Conservation (phyloP, 2,797 vertebrate genomes). For the Silurus aristotelis region DNA sequence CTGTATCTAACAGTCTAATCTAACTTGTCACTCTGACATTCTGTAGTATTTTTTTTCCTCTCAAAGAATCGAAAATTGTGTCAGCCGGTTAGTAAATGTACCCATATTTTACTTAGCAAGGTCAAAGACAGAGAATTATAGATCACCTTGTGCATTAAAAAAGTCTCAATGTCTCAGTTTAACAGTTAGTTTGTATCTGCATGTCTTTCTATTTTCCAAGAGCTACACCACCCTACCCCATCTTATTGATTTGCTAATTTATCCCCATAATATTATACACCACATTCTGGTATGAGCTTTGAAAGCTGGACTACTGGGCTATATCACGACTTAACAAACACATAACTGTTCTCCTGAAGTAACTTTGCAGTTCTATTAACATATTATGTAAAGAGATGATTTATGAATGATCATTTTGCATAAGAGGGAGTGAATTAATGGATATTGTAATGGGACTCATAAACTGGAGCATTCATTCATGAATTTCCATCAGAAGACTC, state of each 20-base stretch:
- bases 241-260: not conserved
- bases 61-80: slow-evolving; percentile 8
- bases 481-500: slow-evolving; percentile 39
- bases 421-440: slow-evolving; percentile 36
- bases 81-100: slow-evolving; percentile 21
- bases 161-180: not conserved
- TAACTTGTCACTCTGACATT: not conserved
- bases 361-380: slow-evolving; percentile 13
- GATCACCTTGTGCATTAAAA: not conserved
- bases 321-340: slow-evolving; percentile 1
- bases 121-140: not conserved
- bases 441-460: slow-evolving; percentile 39
- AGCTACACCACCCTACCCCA: too few species aligned
- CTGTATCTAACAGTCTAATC: slow-evolving; percentile 29
- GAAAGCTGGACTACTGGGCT: not conserved
- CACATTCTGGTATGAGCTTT: not conserved
- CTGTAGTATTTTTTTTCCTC: not conserved
- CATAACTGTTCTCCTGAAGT: slow-evolving; percentile 7
- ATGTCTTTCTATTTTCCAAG: not conserved
- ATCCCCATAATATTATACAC: not conserved
- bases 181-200: not conserved
- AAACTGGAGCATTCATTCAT: slow-evolving; percentile 43
- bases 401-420: slow-evolving; percentile 43
- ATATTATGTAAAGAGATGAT: slow-evolving; percentile 32
- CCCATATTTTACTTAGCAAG: slow-evolving; percentile 6